Evolutionary conservation across 2,888 invertebrate genomes (phyloP), one percentile per base, ranked within the genome.

Genomic region (Synergus japonicus): DNA sequence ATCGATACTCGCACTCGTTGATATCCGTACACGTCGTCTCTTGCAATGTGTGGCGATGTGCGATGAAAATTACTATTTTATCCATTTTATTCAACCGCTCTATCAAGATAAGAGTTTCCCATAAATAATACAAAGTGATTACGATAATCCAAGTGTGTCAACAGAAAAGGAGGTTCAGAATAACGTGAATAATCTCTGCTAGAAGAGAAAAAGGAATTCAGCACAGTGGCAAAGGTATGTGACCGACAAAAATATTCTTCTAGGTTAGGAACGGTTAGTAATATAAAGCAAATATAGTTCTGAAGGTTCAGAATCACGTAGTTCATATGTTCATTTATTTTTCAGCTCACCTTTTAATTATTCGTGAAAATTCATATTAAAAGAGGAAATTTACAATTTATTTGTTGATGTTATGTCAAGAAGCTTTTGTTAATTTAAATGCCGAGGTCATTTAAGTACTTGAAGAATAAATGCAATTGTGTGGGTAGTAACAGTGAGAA

Each of bases 1-100:
- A 73, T 73, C 73, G 54, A 73, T 44, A 67, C 67, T 67, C 46
- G 67, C 15, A 37, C 37, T 41, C 65, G 65, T 37, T 37, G 37
- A 5, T 37, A 37, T 37, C 37, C 37, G 37, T 5, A 37, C 37
- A 37, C 37, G 37, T 37, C 37, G 37, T 60, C n/a, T 60, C 4
- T 63, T 63, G 63, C 63, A 13, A 63, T 29, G 29, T 13, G 63
- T 29, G 63, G 63, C 13, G 10, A 63, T 63, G 29, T 63, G 29
- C 63, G 29, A 22, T 63, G 29, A 22, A 22, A 63, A 1, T 22
- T 12, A 29, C 12, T 13, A 29, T 13, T 22, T 63, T 63, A 22
- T 13, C 29, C 29, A 41, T 13, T 22, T 63, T 63, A 22, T 13
- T 13, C 29, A 41, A 58, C 54, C 73, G 41, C 73, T 41, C 37